These are phyloP conservation scores for Oreonectes daqikongensis DNA, from an alignment of 2,797 vertebrate genomes.

Conservation along the genomic window DNA sequence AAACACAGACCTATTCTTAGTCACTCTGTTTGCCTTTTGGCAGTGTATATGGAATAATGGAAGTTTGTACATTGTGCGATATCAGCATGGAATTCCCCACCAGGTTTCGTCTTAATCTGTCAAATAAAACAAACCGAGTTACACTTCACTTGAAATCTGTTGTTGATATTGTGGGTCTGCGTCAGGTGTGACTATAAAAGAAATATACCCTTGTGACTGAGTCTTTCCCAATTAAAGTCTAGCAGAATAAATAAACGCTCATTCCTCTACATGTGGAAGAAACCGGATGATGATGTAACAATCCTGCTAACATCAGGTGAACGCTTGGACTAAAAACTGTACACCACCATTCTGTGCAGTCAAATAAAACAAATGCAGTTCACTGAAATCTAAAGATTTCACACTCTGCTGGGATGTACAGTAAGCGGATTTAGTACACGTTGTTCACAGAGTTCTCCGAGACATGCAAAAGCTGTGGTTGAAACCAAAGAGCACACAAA, in stretches of 20 bases:
- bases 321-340: constrained; percentile 2
- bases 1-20: constrained; percentile 31
- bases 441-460: not conserved
- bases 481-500: constrained; percentile 30
- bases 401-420: not conserved
- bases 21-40: constrained; percentile 1
- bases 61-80: not conserved
- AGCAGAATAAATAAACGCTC: not conserved
- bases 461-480: constrained; percentile 32
- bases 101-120: not conserved
- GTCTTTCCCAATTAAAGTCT: not conserved
- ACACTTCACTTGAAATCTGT: constrained; percentile 54
- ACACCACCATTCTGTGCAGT: not conserved
- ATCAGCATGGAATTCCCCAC: not conserved
- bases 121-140: constrained; percentile 3
- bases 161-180: constrained; percentile 51
- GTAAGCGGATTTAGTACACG: not conserved
- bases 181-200: constrained; percentile 16
- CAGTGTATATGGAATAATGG: not conserved
- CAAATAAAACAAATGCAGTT: constrained; percentile 1
- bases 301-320: constrained; percentile 10
- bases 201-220: not conserved
- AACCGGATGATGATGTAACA: not conserved
- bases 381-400: constrained; percentile 12
- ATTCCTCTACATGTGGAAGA: constrained; percentile 2